Evolutionary conservation across 2,888 invertebrate genomes (phyloP), one percentile per base, ranked within the genome.

Genomic region (Eupeodes latifasciatus): DNA sequence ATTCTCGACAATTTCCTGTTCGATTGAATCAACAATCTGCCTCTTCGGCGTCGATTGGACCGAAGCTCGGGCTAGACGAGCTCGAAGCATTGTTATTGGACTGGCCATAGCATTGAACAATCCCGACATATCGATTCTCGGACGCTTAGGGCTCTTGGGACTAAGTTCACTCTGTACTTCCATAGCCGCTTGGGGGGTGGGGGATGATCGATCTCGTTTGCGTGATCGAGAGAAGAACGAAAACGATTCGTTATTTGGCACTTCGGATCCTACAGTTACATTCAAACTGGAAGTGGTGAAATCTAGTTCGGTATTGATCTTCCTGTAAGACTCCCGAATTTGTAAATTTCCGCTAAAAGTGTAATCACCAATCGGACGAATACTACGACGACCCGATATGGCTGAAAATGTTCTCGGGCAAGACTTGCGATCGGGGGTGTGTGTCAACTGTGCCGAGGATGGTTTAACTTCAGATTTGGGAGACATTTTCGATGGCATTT

Each of bases 191-290:
- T 74, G 81, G n/a, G 27, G 64, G n/a, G 14, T 34, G 3, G 92
- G 91, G 0, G 93, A 91, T 10, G 92, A 92, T 49, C 92, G 91
- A 49, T 93, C 93, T 11, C 94, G 92, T 71, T 94, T 93, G 27
- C 92, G 93, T 5, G 93, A 92, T 16, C 92, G 92, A 0, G 92
- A 92, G 81, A 92, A 92, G 87, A 93, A 92, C 14, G 92, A 92
- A 11, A 92, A 91, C 6, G 93, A 93, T 4, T 92, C 92, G 55
- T 90, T 92, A 79, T 92, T 93, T 51, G 93, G 92, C 44, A 91
- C 91, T 82, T 94, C 93, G 0, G 93, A 93, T 4, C 93, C 93
- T 14, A 93, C 93, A 5, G 93, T 93, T 2, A 92, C 93, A 90
- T 93, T 93, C 90, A 93, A 90, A 88, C 93, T 93, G 49, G 92